Base-by-base conservation (phyloP, 2,888 invertebrate species). In the Listrodromus nycthemerus region DNA sequence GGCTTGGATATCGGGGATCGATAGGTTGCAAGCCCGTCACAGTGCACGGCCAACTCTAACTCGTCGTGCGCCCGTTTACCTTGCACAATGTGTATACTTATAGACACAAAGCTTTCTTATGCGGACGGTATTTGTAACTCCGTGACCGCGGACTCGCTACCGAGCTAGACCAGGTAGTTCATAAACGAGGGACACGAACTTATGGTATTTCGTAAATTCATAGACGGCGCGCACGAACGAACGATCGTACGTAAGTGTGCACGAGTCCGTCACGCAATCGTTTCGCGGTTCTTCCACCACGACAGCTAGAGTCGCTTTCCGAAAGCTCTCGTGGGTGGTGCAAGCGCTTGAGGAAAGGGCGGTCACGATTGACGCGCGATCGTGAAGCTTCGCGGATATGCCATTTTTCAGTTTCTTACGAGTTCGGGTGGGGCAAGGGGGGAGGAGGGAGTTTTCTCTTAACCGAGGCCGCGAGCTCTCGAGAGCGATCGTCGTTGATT, bases 11-110 rank as follows among this genome's bases (percentile, higher is more conserved):
- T 66, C 66, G 55, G 10, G 30, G 73, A 80, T 80, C 80, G 80
- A 80, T 80, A 80, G 45, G n/a, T 52, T 80, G 58, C 73, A 73
- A 80, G 67, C 73, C 65, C 58, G 65, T 48, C 55, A 79, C 79
- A 55, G 70, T 80, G 73, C 80, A 80, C 33, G 66, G 73, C 41
- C 63, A 73, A 67, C 80, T 58, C 66, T 73, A 80, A 67, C 73
- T 48, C 58, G 58, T 48, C 48, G 21, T 52, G 50, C 79, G 41
- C 45, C 30, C 30, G 52, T 61, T 16, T 37, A 63, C 63, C 71
- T 41, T 16, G 24, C 61, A 13, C 33, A 45, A 21, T 58, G 24
- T 58, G 24, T 45, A 13, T 52, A 58, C 37, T 37, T 13, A 24
- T 55, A 24, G 24, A 71, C 58, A 41, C n/a, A 10, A 7, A 58